phyloP scores from a whole-genome alignment of 2,888 invertebrate species.

The Morpho helenor region DNA sequence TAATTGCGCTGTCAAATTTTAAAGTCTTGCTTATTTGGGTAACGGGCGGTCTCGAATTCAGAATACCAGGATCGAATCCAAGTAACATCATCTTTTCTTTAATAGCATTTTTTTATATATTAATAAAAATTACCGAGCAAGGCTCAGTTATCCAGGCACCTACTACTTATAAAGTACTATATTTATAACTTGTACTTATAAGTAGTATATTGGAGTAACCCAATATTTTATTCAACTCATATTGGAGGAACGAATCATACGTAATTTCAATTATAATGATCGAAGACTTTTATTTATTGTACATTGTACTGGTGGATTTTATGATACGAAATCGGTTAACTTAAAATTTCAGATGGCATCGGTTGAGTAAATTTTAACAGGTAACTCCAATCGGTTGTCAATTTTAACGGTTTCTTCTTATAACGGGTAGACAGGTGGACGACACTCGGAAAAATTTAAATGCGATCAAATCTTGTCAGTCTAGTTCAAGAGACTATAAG shows the following conservation, averaged over 20 bases:
- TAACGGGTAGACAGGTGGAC: conserved; percentile 32
- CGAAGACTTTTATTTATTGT: not conserved
- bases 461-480: conserved; percentile 30
- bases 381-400: conserved; percentile 42
- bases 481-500: conserved; percentile 27
- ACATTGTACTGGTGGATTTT: conserved; percentile 15
- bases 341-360: conserved; percentile 20
- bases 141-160: too few species aligned
- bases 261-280: not conserved
- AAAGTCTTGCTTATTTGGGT: too few species aligned
- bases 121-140: too few species aligned
- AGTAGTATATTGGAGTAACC: too few species aligned
- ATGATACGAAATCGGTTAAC: conserved; percentile 24
- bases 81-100: too few species aligned
- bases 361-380: conserved; percentile 27
- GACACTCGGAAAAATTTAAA: conserved; percentile 28
- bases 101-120: too few species aligned
- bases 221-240: not conserved
- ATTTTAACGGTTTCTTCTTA: conserved; percentile 35
- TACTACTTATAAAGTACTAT: too few species aligned
- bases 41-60: too few species aligned
- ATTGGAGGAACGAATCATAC: not conserved
- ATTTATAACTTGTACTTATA: too few species aligned
- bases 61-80: too few species aligned
- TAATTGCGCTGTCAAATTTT: too few species aligned